Evolutionary conservation across 2,797 vertebrate species (phyloP).

Genomic region (Phaenicophaeus curvirostris): DNA sequence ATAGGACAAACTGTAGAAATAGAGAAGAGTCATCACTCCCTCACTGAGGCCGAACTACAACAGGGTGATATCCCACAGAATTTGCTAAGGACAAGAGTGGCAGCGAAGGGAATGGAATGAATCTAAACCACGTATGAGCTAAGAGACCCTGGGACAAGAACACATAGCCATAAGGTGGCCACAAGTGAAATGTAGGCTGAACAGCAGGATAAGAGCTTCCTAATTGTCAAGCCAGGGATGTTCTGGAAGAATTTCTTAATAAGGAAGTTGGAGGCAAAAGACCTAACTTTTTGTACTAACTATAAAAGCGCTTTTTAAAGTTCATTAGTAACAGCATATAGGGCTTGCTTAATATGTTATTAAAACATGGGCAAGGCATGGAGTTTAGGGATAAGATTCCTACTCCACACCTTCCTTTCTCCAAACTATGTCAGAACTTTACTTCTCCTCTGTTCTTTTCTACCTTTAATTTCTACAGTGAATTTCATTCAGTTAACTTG

Average conservation of each 20-base stretch:
- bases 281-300: not conserved
- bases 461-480: not conserved
- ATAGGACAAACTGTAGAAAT: not conserved
- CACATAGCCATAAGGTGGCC: not conserved
- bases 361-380: not conserved
- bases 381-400: not conserved
- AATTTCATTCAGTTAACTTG: not conserved
- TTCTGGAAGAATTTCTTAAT: not conserved
- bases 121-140: not conserved
- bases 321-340: not conserved
- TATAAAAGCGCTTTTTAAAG: not conserved
- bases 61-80: not conserved
- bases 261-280: not conserved
- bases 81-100: not conserved
- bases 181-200: not conserved
- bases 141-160: not conserved
- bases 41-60: not conserved
- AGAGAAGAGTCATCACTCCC: not conserved
- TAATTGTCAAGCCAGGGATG: not conserved
- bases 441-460: not conserved
- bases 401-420: not conserved
- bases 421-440: not conserved
- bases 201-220: not conserved
- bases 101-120: not conserved
- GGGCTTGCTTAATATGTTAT: not conserved